Percentiles rank a stretch among this genome's conserved stretches.
phyloP scores from a whole-genome alignment of 2,888 invertebrate genomes.

The Endomychus coccineus region DNA sequence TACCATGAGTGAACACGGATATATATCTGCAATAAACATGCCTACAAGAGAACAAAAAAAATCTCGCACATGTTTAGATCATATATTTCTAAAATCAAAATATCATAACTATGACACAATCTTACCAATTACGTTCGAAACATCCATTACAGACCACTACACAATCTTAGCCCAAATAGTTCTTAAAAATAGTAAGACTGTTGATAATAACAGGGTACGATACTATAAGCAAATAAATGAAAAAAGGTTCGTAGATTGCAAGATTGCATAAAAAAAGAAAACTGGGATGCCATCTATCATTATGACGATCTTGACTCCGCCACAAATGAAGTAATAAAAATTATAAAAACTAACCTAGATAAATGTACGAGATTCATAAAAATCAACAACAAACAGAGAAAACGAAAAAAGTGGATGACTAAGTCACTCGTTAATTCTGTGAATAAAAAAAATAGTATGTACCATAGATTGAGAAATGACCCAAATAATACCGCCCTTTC shows the following conservation, averaged over 20 bases:
- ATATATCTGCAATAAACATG: too few species aligned
- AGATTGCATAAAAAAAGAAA: too few species aligned
- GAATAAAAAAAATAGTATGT: conserved; percentile 3
- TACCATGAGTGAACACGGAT: too few species aligned
- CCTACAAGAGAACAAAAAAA: conserved; percentile 1
- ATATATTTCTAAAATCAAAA: conserved; percentile 1
- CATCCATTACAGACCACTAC: conserved; percentile 1
- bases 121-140: background rate
- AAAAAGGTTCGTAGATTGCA: conserved; percentile 1
- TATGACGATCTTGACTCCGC: conserved; percentile 3
- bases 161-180: background rate
- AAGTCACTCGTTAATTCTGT: conserved; percentile 1
- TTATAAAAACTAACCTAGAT: background rate
- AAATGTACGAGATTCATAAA: conserved; percentile 1
- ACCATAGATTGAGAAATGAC: conserved; percentile 2
- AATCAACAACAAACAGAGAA: conserved; percentile 1
- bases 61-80: background rate
- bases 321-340: conserved; percentile 4
- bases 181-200: background rate
- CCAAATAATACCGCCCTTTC: background rate
- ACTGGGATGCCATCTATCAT: background rate
- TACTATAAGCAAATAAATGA: background rate
- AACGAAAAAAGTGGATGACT: conserved; percentile 5
- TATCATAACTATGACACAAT: conserved; percentile 1
- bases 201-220: background rate